Evolutionary conservation across 1,140 invertebrate genomes (phyloP).

Genomic region (Agrypnia vestita): DNA sequence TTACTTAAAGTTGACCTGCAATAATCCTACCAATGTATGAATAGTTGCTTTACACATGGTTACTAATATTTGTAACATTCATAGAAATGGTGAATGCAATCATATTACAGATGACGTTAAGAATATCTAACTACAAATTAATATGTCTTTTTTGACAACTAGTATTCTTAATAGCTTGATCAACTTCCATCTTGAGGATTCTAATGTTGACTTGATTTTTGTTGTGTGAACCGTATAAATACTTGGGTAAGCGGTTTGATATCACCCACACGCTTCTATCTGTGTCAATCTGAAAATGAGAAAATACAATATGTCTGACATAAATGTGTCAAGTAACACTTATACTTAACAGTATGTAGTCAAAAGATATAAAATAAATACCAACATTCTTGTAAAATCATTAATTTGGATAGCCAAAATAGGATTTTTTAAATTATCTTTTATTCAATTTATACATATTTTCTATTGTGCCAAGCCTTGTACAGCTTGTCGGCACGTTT

Average conservation of each 20-base stretch:
- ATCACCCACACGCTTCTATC: constrained; percentile 78
- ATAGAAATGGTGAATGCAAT: neutral
- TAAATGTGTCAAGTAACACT: no score
- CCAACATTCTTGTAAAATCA: no score
- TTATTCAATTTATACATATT: no score
- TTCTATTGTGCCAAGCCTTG: no score
- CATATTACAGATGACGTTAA: neutral
- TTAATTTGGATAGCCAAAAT: no score
- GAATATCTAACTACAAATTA: neutral
- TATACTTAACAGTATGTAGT: no score
- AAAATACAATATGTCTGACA: no score
- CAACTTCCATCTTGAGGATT: constrained; percentile 24
- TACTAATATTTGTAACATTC: neutral
- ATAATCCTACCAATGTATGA: neutral
- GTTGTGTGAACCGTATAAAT: constrained; percentile 74
- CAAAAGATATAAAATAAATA: no score
- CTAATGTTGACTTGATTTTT: constrained; percentile 70
- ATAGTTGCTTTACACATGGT: neutral
- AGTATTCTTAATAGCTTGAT: constrained; percentile 28
- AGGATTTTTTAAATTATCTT: no score
- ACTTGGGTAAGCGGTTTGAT: constrained; percentile 78
- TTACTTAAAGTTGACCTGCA: neutral
- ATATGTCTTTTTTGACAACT: neutral
- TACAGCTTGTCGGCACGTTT: no score
- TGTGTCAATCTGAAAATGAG: constrained; percentile 67